A percentile compares a stretch with the other conserved stretches of the same genome.
phyloP scores from a whole-genome alignment of 2,888 invertebrate genomes.

The Matsumyia berberina region DNA sequence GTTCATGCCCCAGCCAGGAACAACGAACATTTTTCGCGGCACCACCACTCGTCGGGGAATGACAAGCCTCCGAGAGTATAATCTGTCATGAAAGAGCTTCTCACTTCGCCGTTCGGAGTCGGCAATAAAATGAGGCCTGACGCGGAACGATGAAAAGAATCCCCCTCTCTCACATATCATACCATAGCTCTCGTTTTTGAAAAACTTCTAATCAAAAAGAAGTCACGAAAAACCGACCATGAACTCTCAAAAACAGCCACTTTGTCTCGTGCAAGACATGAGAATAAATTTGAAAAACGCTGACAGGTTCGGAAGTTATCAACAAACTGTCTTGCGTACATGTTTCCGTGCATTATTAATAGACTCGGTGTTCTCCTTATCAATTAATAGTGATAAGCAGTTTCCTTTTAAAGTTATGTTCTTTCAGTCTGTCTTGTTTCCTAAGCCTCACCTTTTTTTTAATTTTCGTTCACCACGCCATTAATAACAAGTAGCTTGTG shows the following conservation, averaged over 20 bases:
- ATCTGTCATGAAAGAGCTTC: too few relatives aligned
- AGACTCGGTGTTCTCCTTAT: constrained; percentile 17
- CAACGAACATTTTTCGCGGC: too few relatives aligned
- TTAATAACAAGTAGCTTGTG: neutral
- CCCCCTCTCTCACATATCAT: too few relatives aligned
- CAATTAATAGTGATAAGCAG: constrained; percentile 13
- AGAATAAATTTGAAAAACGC: neutral
- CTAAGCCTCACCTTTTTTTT: neutral
- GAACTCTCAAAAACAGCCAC: neutral
- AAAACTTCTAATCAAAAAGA: neutral
- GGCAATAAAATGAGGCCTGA: too few relatives aligned
- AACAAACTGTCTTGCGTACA: neutral
- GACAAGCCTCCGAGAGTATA: too few relatives aligned
- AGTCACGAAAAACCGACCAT: neutral
- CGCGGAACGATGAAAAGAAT: too few relatives aligned
- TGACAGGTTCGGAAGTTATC: constrained; percentile 30
- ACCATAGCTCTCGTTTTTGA: too few relatives aligned
- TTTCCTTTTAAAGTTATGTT: neutral
- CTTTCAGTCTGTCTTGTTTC: neutral
- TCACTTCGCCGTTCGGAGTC: too few relatives aligned
- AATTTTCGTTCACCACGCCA: neutral
- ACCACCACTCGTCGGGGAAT: too few relatives aligned
- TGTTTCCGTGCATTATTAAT: neutral
- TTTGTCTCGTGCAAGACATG: neutral
- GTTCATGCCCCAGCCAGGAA: too few relatives aligned